Percentiles rank a stretch among this genome's conserved stretches.
Conservation (phyloP, 2,888 invertebrate genomes). For the Marronus borbonicus region DNA sequence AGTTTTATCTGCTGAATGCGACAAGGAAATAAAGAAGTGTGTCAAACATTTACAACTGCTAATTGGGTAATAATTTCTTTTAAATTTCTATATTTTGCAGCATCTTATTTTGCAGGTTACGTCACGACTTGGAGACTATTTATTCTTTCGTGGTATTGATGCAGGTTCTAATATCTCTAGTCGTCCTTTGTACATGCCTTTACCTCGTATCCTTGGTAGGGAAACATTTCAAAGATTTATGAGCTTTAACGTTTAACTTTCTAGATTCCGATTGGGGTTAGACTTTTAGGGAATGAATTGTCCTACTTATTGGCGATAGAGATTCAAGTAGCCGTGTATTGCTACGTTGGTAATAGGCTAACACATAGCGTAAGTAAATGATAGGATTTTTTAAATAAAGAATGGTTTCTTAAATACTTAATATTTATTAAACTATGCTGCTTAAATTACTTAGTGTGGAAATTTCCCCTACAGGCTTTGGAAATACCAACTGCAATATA, state of each 20-base stretch:
- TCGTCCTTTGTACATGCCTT: conserved; percentile 57
- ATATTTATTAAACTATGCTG: neutral
- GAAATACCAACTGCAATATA: conserved; percentile 55
- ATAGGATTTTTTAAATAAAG: neutral
- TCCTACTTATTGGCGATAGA: conserved; percentile 54
- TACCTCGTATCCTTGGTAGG: conserved; percentile 54
- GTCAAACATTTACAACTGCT: conserved; percentile 55
- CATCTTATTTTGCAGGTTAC: conserved; percentile 51
- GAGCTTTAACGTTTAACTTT: neutral
- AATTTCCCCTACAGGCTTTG: conserved; percentile 39
- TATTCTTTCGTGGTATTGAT: conserved; percentile 55
- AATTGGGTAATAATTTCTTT: conserved; percentile 50
- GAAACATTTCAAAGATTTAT: neutral
- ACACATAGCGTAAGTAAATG: conserved; percentile 51
- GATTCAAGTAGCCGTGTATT: conserved; percentile 52
- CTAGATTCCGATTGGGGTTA: conserved; percentile 49
- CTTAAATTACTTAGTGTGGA: too few relatives aligned
- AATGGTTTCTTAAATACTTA: neutral
- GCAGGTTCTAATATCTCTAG: conserved; percentile 56
- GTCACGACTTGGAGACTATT: conserved; percentile 54
- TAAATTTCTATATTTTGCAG: neutral
- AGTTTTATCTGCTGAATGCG: conserved; percentile 48
- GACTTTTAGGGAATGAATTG: conserved; percentile 50
- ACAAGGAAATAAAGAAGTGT: conserved; percentile 54
- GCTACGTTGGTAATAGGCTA: conserved; percentile 52